phyloP scores from a whole-genome alignment of 2,113 vertebrate genomes.

The Urocitellus parryii region DNA sequence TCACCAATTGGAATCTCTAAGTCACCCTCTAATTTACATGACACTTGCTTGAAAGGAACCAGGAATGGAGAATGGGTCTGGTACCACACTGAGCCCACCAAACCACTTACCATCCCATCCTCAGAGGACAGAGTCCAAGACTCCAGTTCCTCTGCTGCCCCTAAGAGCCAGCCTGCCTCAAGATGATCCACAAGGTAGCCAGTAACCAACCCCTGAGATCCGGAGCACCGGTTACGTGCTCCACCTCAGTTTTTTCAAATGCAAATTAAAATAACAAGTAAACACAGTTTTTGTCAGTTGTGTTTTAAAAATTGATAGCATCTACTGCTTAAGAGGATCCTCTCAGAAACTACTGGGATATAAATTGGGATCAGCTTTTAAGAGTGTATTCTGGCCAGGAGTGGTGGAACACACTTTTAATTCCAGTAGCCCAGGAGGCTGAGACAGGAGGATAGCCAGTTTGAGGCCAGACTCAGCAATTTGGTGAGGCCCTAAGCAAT shows the following conservation, averaged over 20 bases:
- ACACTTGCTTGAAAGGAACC: background rate
- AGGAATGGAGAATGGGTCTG: background rate
- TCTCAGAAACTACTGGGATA: fast-evolving
- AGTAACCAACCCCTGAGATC: fast-evolving
- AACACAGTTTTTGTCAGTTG: background rate
- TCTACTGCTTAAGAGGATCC: too few species aligned
- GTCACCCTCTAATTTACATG: constrained; percentile 60
- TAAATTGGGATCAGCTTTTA: background rate
- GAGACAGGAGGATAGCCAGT: too few species aligned
- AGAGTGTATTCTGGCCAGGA: background rate
- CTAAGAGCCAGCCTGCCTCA: background rate
- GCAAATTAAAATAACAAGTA: background rate
- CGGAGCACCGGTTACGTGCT: background rate
- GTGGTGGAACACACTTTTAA: too few species aligned
- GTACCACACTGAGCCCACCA: background rate
- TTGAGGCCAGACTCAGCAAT: too few species aligned
- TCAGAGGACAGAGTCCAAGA: background rate
- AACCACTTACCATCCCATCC: background rate
- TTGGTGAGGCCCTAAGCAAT: too few species aligned
- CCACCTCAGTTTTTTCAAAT: background rate
- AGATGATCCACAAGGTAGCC: background rate
- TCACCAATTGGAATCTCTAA: constrained; percentile 47
- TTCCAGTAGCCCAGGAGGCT: too few species aligned
- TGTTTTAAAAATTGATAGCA: background rate
- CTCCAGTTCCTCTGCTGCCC: background rate